Base-by-base conservation (phyloP, 2,888 invertebrate genomes). In the Drosophila austrosaltans region DNA sequence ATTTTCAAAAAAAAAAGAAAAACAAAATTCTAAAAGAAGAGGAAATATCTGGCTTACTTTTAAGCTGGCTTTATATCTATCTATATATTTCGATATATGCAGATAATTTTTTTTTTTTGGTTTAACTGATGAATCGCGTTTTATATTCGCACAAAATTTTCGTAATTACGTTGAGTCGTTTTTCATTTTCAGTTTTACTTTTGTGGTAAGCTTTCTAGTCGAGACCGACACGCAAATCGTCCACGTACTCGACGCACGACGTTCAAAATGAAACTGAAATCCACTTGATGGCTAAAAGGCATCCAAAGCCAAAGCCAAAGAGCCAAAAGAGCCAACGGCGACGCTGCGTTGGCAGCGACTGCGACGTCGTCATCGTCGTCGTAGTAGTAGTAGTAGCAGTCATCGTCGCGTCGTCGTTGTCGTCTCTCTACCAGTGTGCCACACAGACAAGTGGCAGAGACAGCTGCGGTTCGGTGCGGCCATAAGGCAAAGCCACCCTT, bases 261-360 rank as follows among this genome's bases (percentile, higher is more conserved):
- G 90, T 91, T 89, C 89, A 82, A 90, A 91, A 82, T 91, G 89
- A 90, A 91, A 91, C 90, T 91, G 87, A 91, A 91, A 85, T 85
- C 84, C 82, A 82, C 82, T 83, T 81, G 87, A 82, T 82, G 87
- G 66, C 77, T 75, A 75, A 74, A 78, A 78, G 74, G 75, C 61
- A 66, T 75, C 64, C 61, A 75, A 56, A 69, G 69, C 62, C 75
- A 74, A 73, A 75, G 78, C 62, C 75, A 74, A 73, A 75, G 78
- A 82, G 82, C 70, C 75, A 79, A 74, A 82, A 54, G 62, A 28
- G 58, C 53, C 73, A 67, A 72, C 76, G 53, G 70, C 73, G 54
- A 67, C 70, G 57, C 42, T 62, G 65, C 72, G 70, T 54, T 67
- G 59, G 28, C 53, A 42, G 8, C 63, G 32, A 6, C 53, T 28